Evolutionary conservation across 2,113 vertebrate species (phyloP).

Genomic region (Dicaeum eximium): DNA sequence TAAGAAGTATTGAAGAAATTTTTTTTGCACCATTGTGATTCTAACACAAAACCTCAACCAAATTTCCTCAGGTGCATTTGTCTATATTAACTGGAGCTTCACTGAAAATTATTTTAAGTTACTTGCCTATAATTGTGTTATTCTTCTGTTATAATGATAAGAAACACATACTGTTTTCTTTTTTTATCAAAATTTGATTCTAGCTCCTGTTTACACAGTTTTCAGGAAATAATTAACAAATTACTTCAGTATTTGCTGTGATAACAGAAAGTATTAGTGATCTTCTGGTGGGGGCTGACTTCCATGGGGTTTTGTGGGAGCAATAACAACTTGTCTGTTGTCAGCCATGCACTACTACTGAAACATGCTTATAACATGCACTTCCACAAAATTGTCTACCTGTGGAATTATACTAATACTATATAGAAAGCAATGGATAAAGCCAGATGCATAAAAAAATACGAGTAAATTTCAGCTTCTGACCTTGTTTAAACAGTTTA

Average conservation of each 20-base stretch:
- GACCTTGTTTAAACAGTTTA: background rate
- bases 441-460: background rate
- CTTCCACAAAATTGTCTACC: background rate
- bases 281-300: background rate
- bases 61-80: background rate
- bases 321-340: background rate
- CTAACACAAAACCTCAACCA: background rate
- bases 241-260: background rate
- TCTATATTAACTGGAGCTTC: background rate
- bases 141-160: background rate
- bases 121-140: background rate
- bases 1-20: background rate
- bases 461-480: background rate
- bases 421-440: background rate
- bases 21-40: background rate
- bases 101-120: background rate
- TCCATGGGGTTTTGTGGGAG: background rate
- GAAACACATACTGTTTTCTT: background rate
- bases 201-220: background rate
- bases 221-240: background rate
- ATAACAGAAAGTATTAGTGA: background rate
- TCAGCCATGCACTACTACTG: background rate
- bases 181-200: background rate
- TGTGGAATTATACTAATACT: background rate
- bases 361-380: background rate